These are phyloP conservation scores for Hyposmocoma kahamanoa DNA, from an alignment of 1,140 invertebrate genomes.

Conservation along the genomic window DNA sequence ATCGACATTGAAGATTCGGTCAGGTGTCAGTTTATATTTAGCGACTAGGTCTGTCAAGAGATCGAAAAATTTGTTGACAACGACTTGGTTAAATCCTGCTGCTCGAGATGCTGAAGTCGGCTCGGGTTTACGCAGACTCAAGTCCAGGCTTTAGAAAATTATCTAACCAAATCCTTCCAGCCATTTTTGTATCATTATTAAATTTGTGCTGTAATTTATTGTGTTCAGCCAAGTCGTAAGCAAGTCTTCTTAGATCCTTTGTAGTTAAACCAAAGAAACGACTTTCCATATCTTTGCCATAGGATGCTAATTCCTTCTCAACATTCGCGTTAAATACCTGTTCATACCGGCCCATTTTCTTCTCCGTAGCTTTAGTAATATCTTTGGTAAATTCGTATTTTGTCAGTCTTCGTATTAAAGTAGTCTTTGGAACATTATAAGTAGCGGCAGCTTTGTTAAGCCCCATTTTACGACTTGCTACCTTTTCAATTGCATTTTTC, in stretches of 20 bases:
- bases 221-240: background rate
- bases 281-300: background rate
- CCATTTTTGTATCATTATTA: background rate
- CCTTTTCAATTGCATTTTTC: background rate
- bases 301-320: background rate
- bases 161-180: background rate
- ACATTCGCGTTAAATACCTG: background rate
- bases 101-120: background rate
- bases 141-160: background rate
- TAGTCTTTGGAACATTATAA: background rate
- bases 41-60: background rate
- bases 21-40: background rate
- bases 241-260: background rate
- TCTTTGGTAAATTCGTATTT: background rate
- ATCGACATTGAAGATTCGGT: background rate
- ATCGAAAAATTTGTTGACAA: background rate
- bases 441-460: background rate
- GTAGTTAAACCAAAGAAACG: background rate
- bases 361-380: background rate
- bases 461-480: background rate
- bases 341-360: background rate
- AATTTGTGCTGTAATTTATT: background rate
- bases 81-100: background rate
- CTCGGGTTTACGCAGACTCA: background rate
- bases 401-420: background rate